Conservation (phyloP, 2,113 vertebrate genomes). For the Lota lota region DNA sequence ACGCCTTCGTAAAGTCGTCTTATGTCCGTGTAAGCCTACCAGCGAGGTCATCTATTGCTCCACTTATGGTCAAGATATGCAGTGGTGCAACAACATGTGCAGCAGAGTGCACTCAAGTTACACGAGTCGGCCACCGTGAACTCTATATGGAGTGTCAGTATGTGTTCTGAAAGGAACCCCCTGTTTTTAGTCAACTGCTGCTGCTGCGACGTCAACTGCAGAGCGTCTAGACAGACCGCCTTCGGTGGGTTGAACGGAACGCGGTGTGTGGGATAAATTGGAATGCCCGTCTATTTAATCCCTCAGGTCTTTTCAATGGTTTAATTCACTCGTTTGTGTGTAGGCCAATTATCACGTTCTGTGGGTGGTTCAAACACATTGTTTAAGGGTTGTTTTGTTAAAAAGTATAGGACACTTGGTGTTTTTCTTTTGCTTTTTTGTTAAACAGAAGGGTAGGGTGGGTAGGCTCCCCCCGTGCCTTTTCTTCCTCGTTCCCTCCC, state of each 20-base stretch:
- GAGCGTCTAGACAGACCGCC: not conserved
- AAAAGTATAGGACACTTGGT: no score
- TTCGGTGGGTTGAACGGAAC: not conserved
- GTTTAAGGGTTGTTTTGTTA: no score
- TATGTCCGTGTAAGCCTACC: not conserved
- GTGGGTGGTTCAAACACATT: no score
- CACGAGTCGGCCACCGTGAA: conserved; percentile 16
- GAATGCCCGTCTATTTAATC: no score
- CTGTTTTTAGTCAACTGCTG: no score
- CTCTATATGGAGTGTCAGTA: conserved; percentile 2
- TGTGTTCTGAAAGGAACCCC: not conserved
- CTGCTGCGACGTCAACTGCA: not conserved
- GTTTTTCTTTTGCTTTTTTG: no score
- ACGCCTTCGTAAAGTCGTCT: not conserved
- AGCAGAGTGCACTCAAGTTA: conserved; percentile 26
- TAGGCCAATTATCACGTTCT: no score
- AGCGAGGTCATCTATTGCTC: not conserved
- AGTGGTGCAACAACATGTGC: conserved; percentile 23
- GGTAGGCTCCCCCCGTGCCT: no score
- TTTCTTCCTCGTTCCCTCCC: no score
- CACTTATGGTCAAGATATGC: conserved; percentile 42
- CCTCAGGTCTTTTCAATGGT: no score
- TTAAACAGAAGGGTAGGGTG: no score
- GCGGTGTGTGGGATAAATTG: not conserved
- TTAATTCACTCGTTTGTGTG: no score